These are phyloP conservation scores for Amblyopsis hoosieri DNA, from an alignment of 2,797 vertebrate species.

Conservation along the genomic window DNA sequence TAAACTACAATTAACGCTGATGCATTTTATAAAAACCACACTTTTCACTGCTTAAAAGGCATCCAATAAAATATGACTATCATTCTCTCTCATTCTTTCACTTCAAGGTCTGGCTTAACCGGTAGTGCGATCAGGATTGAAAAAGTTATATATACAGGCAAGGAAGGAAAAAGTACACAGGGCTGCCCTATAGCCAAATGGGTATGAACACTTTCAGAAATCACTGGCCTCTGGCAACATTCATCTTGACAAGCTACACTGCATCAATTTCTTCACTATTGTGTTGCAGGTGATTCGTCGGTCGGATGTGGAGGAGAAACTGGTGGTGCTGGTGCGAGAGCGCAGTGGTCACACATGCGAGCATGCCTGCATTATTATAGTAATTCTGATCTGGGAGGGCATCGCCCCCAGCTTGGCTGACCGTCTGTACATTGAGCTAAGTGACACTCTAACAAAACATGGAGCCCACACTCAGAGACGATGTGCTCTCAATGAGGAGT, in stretches of 20 bases:
- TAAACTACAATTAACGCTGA: conserved; percentile 57
- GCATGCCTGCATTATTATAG: conserved; percentile 89
- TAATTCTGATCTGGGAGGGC: conserved; percentile 96
- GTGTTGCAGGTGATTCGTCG: conserved; percentile 89
- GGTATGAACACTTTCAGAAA: conserved; percentile 78
- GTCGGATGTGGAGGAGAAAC: conserved; percentile 87
- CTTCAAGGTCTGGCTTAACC: conserved; percentile 88
- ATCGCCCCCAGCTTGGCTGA: conserved; percentile 86
- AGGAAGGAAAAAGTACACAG: conserved; percentile 98
- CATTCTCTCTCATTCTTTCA: conserved; percentile 23
- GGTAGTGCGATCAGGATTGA: conserved; percentile 95
- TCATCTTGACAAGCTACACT: not conserved
- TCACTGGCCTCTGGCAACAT: not conserved
- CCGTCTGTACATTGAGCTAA: conserved; percentile 88
- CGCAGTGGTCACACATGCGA: conserved; percentile 89
- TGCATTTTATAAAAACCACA: conserved; percentile 1
- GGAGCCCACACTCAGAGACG: conserved; percentile 92
- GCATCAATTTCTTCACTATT: not conserved
- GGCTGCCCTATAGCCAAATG: conserved; percentile 99
- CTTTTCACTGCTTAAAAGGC: conserved; percentile 5
- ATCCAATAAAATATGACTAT: conserved; percentile 4
- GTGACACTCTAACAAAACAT: conserved; percentile 85
- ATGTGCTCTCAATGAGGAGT: conserved; percentile 97
- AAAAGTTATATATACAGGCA: conserved; percentile 95
- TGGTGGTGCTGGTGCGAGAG: conserved; percentile 92